Evolutionary conservation across 2,888 invertebrate species (phyloP).

Genomic region (Drosophila helvetica): DNA sequence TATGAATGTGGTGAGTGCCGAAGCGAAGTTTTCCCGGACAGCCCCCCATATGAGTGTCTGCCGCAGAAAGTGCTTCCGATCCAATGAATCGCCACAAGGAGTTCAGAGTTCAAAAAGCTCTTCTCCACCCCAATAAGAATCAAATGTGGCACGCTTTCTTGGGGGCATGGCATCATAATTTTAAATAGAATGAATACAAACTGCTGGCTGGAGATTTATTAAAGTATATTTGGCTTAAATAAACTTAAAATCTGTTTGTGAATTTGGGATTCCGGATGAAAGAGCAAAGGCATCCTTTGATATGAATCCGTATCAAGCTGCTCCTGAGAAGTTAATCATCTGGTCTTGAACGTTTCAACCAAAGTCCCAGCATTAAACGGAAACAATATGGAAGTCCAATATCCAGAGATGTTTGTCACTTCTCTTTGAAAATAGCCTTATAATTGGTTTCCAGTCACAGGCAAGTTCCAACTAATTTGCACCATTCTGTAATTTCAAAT

Average conservation of each 20-base stretch:
- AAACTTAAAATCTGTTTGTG: neutral
- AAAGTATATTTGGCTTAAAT: neutral
- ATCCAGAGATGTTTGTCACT: too few species aligned
- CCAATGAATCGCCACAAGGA: slow-evolving; percentile 35
- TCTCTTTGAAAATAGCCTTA: neutral
- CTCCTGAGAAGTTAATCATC: neutral
- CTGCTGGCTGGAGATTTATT: neutral
- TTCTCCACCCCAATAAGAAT: slow-evolving; percentile 25
- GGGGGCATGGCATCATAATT: too few species aligned
- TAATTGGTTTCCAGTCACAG: neutral
- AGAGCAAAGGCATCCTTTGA: neutral
- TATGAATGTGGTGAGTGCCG: slow-evolving; percentile 31
- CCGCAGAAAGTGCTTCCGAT: slow-evolving; percentile 31
- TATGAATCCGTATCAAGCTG: neutral
- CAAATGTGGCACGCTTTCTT: slow-evolving; percentile 1
- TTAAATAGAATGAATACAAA: neutral
- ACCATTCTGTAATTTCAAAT: neutral
- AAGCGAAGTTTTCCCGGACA: slow-evolving; percentile 36
- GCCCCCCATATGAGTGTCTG: slow-evolving; percentile 17
- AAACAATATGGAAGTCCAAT: neutral
- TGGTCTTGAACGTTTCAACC: too few species aligned
- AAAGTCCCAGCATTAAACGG: neutral
- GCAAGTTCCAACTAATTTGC: neutral
- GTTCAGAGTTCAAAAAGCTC: slow-evolving; percentile 22
- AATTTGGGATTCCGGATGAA: neutral